Percentiles rank a stretch among this genome's conserved stretches.
Evolutionary conservation across 2,797 vertebrate genomes (phyloP).

Genomic region (Oryzias dopingdopingensis): DNA sequence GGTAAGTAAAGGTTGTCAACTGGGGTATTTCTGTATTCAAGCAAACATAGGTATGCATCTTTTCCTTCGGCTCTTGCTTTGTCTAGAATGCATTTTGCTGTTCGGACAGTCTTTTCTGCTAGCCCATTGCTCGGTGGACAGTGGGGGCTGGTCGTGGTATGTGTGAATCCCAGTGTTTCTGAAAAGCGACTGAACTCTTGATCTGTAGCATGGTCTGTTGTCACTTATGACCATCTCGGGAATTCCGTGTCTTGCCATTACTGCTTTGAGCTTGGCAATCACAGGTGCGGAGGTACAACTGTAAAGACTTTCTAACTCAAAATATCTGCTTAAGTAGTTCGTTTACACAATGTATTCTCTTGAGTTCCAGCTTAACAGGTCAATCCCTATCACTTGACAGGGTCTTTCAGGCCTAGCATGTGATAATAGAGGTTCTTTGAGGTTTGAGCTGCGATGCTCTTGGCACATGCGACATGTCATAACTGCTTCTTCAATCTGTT

Average conservation of each 20-base stretch:
- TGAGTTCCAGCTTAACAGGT: neutral
- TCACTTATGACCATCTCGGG: neutral
- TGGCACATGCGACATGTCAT: neutral
- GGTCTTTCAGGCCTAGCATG: neutral
- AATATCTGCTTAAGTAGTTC: neutral
- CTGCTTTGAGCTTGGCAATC: neutral
- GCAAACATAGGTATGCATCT: neutral
- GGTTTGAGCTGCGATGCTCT: neutral
- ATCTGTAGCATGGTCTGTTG: neutral
- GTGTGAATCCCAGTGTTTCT: neutral
- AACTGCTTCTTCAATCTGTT: neutral
- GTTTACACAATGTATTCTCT: too few relatives aligned
- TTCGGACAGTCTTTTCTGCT: neutral
- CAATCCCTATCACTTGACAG: neutral
- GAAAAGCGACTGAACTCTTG: neutral
- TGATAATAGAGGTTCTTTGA: neutral
- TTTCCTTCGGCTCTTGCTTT: neutral
- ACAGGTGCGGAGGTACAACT: neutral
- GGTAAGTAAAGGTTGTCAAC: too few relatives aligned
- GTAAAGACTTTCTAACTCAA: neutral
- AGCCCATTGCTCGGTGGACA: neutral
- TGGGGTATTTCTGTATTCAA: too few relatives aligned
- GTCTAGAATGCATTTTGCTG: neutral
- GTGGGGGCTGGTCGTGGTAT: neutral
- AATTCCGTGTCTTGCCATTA: neutral